Evolutionary conservation across 92 coral and sea anemone species (phyloP).

Genomic region (Umimayanthus kanabou): DNA sequence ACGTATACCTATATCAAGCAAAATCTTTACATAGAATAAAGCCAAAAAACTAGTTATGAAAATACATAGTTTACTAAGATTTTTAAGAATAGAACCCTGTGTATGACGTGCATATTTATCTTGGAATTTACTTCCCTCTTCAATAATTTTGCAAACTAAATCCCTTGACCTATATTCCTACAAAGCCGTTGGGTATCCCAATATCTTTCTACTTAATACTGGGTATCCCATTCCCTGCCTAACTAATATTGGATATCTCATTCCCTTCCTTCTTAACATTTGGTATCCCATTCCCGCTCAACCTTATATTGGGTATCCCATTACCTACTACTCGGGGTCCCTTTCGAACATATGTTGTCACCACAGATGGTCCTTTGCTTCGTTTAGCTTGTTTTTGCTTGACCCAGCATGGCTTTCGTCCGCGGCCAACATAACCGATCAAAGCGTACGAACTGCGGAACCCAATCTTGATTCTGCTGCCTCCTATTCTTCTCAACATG

Average conservation of each 20-base stretch:
- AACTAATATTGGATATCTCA: background rate
- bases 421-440: conserved; percentile 22
- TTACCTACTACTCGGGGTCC: conserved; percentile 6
- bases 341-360: conserved; percentile 4
- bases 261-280: too few species aligned
- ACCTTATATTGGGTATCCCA: background rate
- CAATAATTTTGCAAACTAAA: too few species aligned
- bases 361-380: conserved; percentile 26
- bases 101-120: too few species aligned
- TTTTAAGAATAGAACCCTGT: too few species aligned
- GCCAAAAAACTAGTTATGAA: too few species aligned
- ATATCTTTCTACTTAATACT: too few species aligned
- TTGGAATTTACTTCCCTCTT: too few species aligned
- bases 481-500: conserved; percentile 30
- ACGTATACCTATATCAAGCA: too few species aligned
- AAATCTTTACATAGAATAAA: too few species aligned
- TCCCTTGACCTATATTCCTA: too few species aligned
- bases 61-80: too few species aligned
- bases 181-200: too few species aligned
- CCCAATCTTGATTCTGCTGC: conserved; percentile 17
- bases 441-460: conserved; percentile 9
- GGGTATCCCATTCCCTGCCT: background rate
- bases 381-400: conserved; percentile 32
- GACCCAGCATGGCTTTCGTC: conserved; percentile 31
- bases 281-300: background rate